phyloP scores from a whole-genome alignment of 2,888 invertebrate genomes.

The Pocota personata region DNA sequence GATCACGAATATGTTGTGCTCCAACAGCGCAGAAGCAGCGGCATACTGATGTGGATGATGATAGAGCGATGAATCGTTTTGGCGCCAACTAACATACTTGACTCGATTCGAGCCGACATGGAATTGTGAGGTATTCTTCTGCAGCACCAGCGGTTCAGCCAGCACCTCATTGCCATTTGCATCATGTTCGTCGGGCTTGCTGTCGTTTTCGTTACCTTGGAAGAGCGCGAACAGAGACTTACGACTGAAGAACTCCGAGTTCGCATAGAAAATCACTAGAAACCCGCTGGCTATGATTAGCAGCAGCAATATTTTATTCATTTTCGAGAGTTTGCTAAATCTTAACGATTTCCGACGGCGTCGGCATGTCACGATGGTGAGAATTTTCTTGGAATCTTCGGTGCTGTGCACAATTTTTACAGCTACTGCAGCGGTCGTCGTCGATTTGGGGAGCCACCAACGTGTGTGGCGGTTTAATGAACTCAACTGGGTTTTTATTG shows the following conservation, averaged over 20 bases:
- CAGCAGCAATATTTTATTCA: slow-evolving; percentile 79
- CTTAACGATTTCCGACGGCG: slow-evolving; percentile 71
- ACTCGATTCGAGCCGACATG: slow-evolving; percentile 52
- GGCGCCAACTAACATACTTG: slow-evolving; percentile 64
- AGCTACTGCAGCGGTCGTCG: slow-evolving; percentile 57
- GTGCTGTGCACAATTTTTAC: slow-evolving; percentile 66
- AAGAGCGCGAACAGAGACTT: slow-evolving; percentile 77
- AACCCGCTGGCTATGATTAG: slow-evolving; percentile 79
- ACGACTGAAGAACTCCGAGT: slow-evolving; percentile 78
- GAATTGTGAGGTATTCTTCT: slow-evolving; percentile 28
- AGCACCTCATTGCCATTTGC: slow-evolving; percentile 35
- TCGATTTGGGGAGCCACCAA: slow-evolving; percentile 54
- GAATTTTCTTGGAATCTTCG: slow-evolving; percentile 66
- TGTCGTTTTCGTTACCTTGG: slow-evolving; percentile 72
- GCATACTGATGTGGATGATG: slow-evolving; percentile 52
- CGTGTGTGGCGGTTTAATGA: slow-evolving; percentile 19
- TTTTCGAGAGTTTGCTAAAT: slow-evolving; percentile 75
- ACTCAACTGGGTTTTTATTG: slow-evolving; percentile 48
- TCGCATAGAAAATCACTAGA: slow-evolving; percentile 80
- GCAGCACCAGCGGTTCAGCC: slow-evolving; percentile 54
- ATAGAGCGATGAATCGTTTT: slow-evolving; percentile 53
- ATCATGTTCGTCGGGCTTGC: slow-evolving; percentile 30
- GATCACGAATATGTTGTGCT: slow-evolving; percentile 82
- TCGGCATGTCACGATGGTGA: slow-evolving; percentile 73
- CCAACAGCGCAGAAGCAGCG: slow-evolving; percentile 69